phyloP scores from a whole-genome alignment of 2,113 vertebrate genomes.

The Pomatostomus ruficeps region DNA sequence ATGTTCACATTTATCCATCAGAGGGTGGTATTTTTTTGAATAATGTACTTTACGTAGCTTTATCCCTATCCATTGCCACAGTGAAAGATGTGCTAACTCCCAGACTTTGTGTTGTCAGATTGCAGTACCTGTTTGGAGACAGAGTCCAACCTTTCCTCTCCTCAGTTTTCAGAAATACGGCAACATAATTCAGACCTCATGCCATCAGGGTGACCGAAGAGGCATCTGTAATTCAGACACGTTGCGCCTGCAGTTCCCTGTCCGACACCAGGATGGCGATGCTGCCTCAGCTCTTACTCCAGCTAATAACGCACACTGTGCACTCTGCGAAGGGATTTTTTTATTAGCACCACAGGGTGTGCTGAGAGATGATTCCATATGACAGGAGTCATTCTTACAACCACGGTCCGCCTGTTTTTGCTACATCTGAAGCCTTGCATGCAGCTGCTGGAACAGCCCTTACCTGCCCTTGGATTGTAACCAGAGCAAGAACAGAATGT shows the following conservation, averaged over 20 bases:
- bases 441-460: not conserved
- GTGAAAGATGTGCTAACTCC: not conserved
- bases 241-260: not conserved
- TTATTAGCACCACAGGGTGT: not conserved
- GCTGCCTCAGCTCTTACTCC: not conserved
- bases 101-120: not conserved
- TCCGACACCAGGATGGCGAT: not conserved
- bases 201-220: not conserved
- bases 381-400: not conserved
- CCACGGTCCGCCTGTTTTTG: not conserved
- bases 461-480: not conserved
- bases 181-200: not conserved
- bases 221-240: not conserved
- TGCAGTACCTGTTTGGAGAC: not conserved
- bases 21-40: not conserved
- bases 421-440: not conserved
- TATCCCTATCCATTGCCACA: not conserved
- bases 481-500: slow-evolving; percentile 18
- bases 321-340: not conserved
- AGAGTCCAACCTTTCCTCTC: not conserved
- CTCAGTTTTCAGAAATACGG: not conserved
- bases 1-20: not conserved
- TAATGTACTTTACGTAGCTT: not conserved
- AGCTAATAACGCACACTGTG: not conserved
- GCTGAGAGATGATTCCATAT: not conserved